Base-by-base conservation (phyloP, 2,113 vertebrate species). In the Anoplopoma fimbria region DNA sequence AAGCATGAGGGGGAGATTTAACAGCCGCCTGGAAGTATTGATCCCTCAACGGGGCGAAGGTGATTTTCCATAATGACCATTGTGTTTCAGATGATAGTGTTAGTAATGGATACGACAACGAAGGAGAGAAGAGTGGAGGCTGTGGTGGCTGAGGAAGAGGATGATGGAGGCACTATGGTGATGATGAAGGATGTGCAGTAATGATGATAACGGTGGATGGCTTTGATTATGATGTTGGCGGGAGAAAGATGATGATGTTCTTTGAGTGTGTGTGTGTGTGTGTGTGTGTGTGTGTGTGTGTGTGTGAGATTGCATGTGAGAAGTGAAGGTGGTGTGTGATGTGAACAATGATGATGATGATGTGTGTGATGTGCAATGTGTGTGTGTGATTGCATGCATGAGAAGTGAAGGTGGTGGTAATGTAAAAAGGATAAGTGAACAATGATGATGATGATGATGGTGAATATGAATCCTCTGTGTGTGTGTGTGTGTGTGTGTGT, bases 71-170 rank as follows among this genome's bases (percentile, higher is more conserved):
- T 80, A 62, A 88, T 86, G 84, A 61, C 72, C 4, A 0, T 4
- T 49, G 72, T 38, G 55, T 40, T 79, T 80, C 10, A 61, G 77
- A 67, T 86, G 79, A 83, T 42, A 27, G 67, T 25, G 55, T 21
- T 6, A 25, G 63, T 75, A 77, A 85, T 86, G 63, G 73, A 81
- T 71, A 61, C 40, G 29, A 84, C 23, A 55, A 79, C 64, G 36
- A 76, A 63, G 60, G 55, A 10, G 21, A 49, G 61, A 25, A 8
- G 55, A n/a, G 57, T 8, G 36, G 38, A 1, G 38, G 38, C 38
- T 40, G 51, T 73, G 62, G 31, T 49, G 21, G 23, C 47, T 60
- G 62, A 79, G 33, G 78, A 75, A n/a, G 49, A 76, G 49, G 25
- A 62, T n/a, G 55, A 33, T 53, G 55, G 69, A 4, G 9, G 4